A percentile compares a stretch with the other conserved stretches of the same genome.
These are phyloP conservation scores for Malurus splendens DNA, from an alignment of 2,797 vertebrate species.

Conservation along the genomic window DNA sequence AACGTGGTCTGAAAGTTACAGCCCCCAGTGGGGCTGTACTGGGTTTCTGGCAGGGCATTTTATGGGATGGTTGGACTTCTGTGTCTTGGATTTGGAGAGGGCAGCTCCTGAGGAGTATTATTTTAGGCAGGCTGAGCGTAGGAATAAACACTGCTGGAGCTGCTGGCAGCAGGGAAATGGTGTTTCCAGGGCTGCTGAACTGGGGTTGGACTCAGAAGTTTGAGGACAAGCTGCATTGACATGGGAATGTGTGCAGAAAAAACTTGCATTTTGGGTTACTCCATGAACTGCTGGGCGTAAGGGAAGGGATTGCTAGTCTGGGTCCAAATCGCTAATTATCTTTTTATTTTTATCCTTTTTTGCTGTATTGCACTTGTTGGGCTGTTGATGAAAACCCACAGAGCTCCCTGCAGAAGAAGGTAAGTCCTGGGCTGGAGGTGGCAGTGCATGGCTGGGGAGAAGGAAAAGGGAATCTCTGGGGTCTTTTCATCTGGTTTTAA, in stretches of 20 bases:
- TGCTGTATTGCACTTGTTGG: background rate
- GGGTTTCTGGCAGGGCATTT: background rate
- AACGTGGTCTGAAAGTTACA: background rate
- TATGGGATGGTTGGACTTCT: background rate
- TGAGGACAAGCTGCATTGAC: background rate
- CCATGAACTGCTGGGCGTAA: background rate
- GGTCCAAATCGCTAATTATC: background rate
- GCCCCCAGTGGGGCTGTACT: background rate
- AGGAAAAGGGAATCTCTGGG: background rate
- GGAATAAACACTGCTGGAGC: background rate
- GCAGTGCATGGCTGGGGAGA: fast-evolving
- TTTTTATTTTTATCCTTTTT: background rate
- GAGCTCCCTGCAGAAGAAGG: constrained; percentile 94
- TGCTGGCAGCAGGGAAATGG: background rate
- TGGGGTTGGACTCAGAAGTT: background rate
- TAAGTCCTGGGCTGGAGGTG: constrained; percentile 60
- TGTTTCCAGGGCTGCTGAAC: background rate
- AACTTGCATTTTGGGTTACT: background rate
- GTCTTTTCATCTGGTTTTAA: background rate
- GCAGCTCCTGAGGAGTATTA: background rate
- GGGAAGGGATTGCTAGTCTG: background rate
- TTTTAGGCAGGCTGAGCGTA: background rate
- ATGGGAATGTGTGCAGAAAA: background rate
- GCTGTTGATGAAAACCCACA: constrained; percentile 60
- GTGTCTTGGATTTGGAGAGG: background rate